Base-by-base conservation (phyloP, 2,888 invertebrate species). In the Cheilosia vernalis region DNA sequence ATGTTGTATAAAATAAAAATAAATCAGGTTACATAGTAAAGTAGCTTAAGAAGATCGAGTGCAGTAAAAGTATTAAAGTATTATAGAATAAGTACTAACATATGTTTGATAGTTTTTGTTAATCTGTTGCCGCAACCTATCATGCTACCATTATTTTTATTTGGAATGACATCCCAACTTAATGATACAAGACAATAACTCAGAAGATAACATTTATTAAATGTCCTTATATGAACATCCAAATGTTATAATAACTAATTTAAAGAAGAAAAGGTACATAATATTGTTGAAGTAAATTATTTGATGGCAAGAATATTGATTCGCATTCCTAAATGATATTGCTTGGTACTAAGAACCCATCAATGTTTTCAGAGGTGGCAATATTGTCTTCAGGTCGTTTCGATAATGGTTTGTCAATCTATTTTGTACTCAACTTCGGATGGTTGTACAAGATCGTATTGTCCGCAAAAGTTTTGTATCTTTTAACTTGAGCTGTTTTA, bases 121-220 rank as follows among this genome's bases (percentile, higher is more conserved):
- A 58, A 37, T 30, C 51, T 30, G 53, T 69, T 74, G 27, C 51
- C 53, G 27, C 55, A 56, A 40, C 66, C 67, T 44, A 44, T 55
- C 67, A 64, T 17, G 66, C 56, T 73, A 49, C 47, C 78, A 56
- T 67, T 58, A 55, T 37, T 51, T 49, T 63, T 74, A 69, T 79
- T 84, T 84, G 78, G 73, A 74, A 69, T 79, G 44, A 60, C 64
- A 42, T 69, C 56, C 63, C 37, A 69, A 73, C 27, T 66, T 37
- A 58, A 76, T 64, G 44, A 61, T 78, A 78, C 66, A 83, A 73
- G 83, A 84, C 83, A 84, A 84, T 84, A 84, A 83, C 78, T 73
- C 78, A 72, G 67, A 73, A 67, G 61, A 55, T 60, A 72, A 42
- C 33, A 69, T 63, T 56, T 55, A 42, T 47, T 40, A 64, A 73